Conservation (phyloP, 2,797 vertebrate species). For the Peromyscus aztecus region DNA sequence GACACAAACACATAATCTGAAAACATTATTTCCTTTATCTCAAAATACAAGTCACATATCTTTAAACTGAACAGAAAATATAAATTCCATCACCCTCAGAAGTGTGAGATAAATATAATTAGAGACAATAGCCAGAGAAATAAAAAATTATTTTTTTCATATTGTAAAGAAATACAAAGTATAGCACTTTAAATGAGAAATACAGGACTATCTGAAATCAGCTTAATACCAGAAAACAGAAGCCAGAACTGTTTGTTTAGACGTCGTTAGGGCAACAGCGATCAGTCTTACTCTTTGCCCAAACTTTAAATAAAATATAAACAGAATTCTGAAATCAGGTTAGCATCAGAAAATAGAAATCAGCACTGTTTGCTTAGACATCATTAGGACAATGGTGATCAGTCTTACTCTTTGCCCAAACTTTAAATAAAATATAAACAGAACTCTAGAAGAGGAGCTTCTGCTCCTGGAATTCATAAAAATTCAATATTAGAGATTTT, state of each 20-base stretch:
- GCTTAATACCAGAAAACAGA: slow-evolving; percentile 14
- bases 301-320: slow-evolving; percentile 58
- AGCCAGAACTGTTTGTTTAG: background rate
- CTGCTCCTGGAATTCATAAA: slow-evolving; percentile 34
- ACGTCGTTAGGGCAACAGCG: background rate
- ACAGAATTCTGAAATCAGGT: background rate
- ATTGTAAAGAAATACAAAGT: slow-evolving; percentile 21
- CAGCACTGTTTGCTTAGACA: background rate
- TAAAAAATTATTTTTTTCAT: background rate
- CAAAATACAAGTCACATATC: background rate
- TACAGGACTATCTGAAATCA: background rate
- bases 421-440: slow-evolving; percentile 48
- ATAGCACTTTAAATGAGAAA: slow-evolving; percentile 22
- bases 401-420: slow-evolving; percentile 20
- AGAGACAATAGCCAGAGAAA: background rate
- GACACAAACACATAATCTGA: background rate
- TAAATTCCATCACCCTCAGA: background rate
- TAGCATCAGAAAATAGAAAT: slow-evolving; percentile 32
- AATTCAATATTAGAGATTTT: slow-evolving; percentile 24
- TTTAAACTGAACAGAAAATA: background rate
- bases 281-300: slow-evolving; percentile 7
- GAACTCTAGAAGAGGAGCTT: background rate
- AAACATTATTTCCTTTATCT: background rate
- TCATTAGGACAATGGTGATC: background rate
- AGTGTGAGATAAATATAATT: slow-evolving; percentile 6